Conservation (phyloP, 2,113 vertebrate genomes). For the Halichoeres trimaculatus region DNA sequence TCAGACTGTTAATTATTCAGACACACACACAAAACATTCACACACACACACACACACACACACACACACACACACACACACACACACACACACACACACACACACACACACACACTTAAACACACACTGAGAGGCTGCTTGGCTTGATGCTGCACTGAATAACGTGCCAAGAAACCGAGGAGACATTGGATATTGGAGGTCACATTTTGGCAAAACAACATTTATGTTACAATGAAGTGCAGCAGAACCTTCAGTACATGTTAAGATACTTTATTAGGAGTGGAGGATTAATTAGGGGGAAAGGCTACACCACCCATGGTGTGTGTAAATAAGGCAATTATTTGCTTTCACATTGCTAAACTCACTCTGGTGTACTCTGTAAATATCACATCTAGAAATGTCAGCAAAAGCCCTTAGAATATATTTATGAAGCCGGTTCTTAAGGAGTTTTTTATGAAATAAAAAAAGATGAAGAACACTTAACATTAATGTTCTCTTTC, state of each 20-base stretch:
- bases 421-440: not conserved
- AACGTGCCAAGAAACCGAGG: conserved; percentile 34
- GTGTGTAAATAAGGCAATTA: conserved; percentile 52
- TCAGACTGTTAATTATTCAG: conserved; percentile 75
- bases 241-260: conserved; percentile 1
- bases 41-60: conserved; percentile 18
- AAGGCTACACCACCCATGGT: conserved; percentile 44
- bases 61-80: conserved; percentile 24
- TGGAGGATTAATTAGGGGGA: conserved; percentile 23
- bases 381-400: not conserved
- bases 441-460: not conserved
- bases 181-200: conserved; percentile 1
- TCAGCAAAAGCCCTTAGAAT: not conserved
- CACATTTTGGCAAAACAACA: conserved; percentile 14
- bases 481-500: not conserved
- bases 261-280: conserved; percentile 38
- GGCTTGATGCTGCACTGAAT: conserved; percentile 28
- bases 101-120: conserved; percentile 5
- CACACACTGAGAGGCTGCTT: conserved; percentile 2
- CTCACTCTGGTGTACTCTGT: conserved; percentile 8
- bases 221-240: not conserved
- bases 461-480: not conserved
- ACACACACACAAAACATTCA: conserved; percentile 26
- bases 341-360: conserved; percentile 30
- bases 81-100: conserved; percentile 39